Base-by-base conservation (phyloP, 2,888 invertebrate species). In the Drosophila koepferae region DNA sequence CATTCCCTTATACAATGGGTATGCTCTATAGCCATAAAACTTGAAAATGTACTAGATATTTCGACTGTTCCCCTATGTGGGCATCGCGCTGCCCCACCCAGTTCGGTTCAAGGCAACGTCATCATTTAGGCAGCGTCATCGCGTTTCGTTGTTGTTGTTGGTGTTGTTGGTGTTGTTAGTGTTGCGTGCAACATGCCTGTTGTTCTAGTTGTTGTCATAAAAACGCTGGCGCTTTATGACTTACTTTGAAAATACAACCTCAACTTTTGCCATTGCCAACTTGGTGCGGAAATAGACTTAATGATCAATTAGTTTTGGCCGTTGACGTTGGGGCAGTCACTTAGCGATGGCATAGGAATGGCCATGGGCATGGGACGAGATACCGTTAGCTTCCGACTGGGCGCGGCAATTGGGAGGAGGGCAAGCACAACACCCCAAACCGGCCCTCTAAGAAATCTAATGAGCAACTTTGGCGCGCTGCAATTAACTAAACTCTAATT, bases 221-320 rank as follows among this genome's bases (percentile, higher is more conserved):
- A 84, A 81, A 66, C 48, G 74, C 83, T 81, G 75, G 65, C 89
- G 75, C 74, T 86, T 86, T 86, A 88, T 86, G 89, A 83, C 85
- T 86, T 86, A 88, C 80, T 86, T 77, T 72, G 69, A 73, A 72
- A 75, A 69, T 41, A 43, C 51, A 70, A 64, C 64, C 68, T 67
- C 62, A 51, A 66, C 66, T 65, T 65, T 53, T 64, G 54, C 63
- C 74, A 60, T 70, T 67, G 84, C 58, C 80, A 78, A 72, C 77
- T 77, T 73, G 65, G 65, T 74, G 81, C 88, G 86, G 86, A 87
- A 89, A 87, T 85, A 77, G 81, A 87, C 82, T 87, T 87, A 87
- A 87, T 89, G 86, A 87, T 87, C 86, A 87, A 89, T 87, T 87
- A 89, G 87, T 82, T 87, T 79, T 73, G 70, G 72, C 59, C 71